Evolutionary conservation across 53 echinoderm and acorn worm genomes (phyloP).

Genomic region (Zoroaster sp.): DNA sequence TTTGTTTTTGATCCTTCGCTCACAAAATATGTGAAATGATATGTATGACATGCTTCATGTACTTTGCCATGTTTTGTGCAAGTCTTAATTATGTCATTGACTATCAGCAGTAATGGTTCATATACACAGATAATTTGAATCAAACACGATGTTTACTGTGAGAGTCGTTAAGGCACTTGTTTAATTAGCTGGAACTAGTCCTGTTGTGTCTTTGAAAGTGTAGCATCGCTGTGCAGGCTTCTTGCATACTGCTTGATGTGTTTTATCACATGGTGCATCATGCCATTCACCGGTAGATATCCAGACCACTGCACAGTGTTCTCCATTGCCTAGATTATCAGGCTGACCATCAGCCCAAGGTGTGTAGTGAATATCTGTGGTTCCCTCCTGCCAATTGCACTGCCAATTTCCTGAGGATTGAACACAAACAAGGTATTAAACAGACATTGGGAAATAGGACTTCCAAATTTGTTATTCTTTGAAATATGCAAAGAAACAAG

Average conservation of each 20-base stretch:
- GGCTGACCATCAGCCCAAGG: background rate
- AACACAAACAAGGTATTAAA: background rate
- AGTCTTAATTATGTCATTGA: no score
- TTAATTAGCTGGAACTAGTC: background rate
- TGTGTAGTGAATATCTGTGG: background rate
- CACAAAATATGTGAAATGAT: background rate
- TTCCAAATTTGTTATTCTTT: background rate
- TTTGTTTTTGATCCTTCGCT: no score
- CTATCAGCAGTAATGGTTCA: background rate
- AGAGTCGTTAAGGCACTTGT: background rate
- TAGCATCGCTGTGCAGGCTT: background rate
- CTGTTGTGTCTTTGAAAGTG: background rate
- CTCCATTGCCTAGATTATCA: background rate
- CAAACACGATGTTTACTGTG: background rate
- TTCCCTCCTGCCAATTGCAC: background rate
- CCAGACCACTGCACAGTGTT: background rate
- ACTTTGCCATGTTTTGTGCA: background rate
- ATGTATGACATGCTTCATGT: background rate
- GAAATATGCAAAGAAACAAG: background rate
- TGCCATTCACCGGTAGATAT: background rate
- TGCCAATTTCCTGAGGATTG: background rate
- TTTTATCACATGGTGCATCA: background rate
- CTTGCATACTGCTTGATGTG: background rate
- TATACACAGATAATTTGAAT: background rate
- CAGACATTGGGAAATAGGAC: background rate